These are phyloP conservation scores for Chaetura pelagica DNA, from an alignment of 2,113 vertebrate genomes.

Conservation along the genomic window DNA sequence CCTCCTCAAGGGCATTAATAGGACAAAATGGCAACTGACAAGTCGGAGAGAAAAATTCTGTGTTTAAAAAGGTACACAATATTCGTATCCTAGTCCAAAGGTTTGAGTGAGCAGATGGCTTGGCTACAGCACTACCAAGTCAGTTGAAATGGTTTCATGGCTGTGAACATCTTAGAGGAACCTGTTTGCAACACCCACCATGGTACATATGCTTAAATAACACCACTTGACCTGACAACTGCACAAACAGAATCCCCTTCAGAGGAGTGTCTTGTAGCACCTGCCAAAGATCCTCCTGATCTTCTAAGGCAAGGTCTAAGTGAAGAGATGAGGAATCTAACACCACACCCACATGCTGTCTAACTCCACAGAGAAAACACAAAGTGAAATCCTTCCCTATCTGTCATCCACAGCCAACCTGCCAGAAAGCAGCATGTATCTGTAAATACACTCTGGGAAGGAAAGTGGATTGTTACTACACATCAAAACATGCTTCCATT, in stretches of 20 bases:
- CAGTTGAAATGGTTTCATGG: conserved; percentile 12
- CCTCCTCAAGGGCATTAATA: neutral
- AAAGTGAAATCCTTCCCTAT: conserved; percentile 62
- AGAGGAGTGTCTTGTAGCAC: conserved; percentile 30
- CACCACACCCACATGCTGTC: conserved; percentile 4
- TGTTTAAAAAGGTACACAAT: neutral
- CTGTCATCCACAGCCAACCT: conserved; percentile 55
- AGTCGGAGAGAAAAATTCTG: neutral
- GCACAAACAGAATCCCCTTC: conserved; percentile 62
- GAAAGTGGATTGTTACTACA: conserved; percentile 68
- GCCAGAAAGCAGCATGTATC: conserved; percentile 68
- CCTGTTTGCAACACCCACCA: conserved; percentile 54
- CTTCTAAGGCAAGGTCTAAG: conserved; percentile 22
- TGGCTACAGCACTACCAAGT: conserved; percentile 4
- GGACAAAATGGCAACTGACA: neutral
- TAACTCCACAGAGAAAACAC: conserved; percentile 66
- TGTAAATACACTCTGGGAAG: conserved; percentile 48
- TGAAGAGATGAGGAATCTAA: conserved; percentile 39
- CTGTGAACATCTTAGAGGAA: conserved; percentile 16
- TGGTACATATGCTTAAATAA: conserved; percentile 54
- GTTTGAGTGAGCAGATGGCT: neutral
- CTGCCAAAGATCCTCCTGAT: conserved; percentile 49
- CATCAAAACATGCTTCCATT: conserved; percentile 61
- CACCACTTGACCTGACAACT: conserved; percentile 35
- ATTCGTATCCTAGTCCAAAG: neutral